phyloP scores from a whole-genome alignment of 2,888 invertebrate genomes.

The Noctuana brunneofusca region DNA sequence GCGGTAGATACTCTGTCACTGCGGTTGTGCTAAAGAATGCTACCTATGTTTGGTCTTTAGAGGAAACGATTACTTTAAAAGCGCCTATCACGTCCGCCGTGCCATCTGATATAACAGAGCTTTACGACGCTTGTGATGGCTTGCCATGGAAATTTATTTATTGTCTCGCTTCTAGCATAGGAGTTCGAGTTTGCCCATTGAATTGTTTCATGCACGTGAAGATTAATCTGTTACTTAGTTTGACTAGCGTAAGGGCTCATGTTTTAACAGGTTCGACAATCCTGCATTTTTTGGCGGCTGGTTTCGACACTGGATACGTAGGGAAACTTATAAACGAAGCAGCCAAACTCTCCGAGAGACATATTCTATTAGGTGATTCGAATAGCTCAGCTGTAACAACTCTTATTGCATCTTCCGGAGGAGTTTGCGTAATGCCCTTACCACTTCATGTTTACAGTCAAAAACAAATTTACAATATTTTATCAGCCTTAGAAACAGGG shows the following conservation, averaged over 20 bases:
- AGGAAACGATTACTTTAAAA: slow-evolving; percentile 49
- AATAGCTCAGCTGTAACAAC: slow-evolving; percentile 49
- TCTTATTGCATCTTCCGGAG: slow-evolving; percentile 61
- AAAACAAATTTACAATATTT: slow-evolving; percentile 55
- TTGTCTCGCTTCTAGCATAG: slow-evolving; percentile 69
- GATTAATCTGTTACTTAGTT: slow-evolving; percentile 66
- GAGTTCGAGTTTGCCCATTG: slow-evolving; percentile 62
- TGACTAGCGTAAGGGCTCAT: slow-evolving; percentile 67
- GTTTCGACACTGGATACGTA: slow-evolving; percentile 62
- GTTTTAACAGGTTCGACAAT: slow-evolving; percentile 54
- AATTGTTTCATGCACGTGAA: slow-evolving; percentile 73
- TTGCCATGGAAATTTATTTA: slow-evolving; percentile 72
- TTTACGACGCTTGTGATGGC: slow-evolving; percentile 57
- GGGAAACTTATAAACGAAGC: slow-evolving; percentile 63
- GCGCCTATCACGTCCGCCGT: slow-evolving; percentile 54
- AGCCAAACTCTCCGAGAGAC: slow-evolving; percentile 58
- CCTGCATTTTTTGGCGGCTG: slow-evolving; percentile 63
- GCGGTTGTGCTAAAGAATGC: slow-evolving; percentile 57
- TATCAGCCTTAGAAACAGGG: slow-evolving; percentile 63
- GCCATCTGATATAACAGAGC: slow-evolving; percentile 56
- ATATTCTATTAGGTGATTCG: slow-evolving; percentile 51
- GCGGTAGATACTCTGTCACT: slow-evolving; percentile 54
- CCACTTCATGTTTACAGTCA: slow-evolving; percentile 67
- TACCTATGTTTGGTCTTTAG: slow-evolving; percentile 59
- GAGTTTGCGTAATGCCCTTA: slow-evolving; percentile 64